Evolutionary conservation across 2,797 vertebrate genomes (phyloP), one percentile per base, ranked within the genome.

Genomic region (Psittacula derbiana): DNA sequence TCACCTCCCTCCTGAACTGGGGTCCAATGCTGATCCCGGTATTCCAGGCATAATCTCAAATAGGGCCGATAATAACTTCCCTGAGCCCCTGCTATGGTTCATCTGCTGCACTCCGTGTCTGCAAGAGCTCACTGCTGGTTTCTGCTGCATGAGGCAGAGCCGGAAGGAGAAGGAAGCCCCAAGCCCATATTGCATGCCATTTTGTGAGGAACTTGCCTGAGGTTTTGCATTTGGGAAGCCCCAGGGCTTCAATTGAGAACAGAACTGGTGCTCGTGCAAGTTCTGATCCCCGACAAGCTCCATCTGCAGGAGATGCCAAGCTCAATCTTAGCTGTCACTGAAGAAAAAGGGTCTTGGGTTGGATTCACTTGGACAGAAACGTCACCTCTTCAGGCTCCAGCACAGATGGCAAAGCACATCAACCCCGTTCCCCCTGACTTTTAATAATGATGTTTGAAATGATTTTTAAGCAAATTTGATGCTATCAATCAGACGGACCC

Each of bases 161-260:
- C 75, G 19, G 3, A 27, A 71, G 3, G 64, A 80, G 73, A 75
- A 64, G 80, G 86, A 95, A 94, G 90, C 38, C 36, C 40, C 41
- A 31, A 55, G 74, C 24, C 19, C 17, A 58, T 4, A 10, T 38
- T 66, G 64, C 79, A 66, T 74, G 89, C 16, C 50, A n/a, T 8
- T 64, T 50, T 3, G 11, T 82, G 95, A 87, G 84, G 94, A 96
- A 93, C 95, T 91, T 60, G 89, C 79, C 71, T 78, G 94, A 87
- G 89, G 78, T 87, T 96, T 93, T 93, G 67, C 33, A 60, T 76
- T 93, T 85, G 92, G 94, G 94, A 96, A 95, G 55, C 74, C 87
- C 67, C 87, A 52, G 44, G 40, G 46, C 79, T 93, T 61, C 87
- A n/a, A 52, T 0, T 76, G 55, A 67, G 80, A 85, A 64, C 50